Conservation (phyloP, 2,113 vertebrate species). For the Sylvilagus bachmani region DNA sequence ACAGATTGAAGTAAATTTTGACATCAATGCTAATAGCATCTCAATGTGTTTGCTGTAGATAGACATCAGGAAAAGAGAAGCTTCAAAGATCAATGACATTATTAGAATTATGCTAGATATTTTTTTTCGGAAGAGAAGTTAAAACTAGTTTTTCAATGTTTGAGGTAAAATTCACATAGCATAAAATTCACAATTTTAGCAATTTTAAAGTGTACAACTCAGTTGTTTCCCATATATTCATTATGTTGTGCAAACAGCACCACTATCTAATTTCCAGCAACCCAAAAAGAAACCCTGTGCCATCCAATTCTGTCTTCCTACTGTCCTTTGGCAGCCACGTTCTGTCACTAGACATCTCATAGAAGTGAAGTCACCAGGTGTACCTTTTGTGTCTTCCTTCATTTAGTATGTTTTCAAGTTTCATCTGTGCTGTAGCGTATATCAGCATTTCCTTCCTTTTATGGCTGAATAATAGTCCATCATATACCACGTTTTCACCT, state of each 20-base stretch:
- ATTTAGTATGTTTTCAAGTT: background rate
- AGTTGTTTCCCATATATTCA: slow-evolving; percentile 11
- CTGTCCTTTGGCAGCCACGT: background rate
- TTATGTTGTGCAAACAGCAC: background rate
- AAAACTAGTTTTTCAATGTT: background rate
- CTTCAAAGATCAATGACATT: background rate
- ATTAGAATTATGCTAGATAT: background rate
- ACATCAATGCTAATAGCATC: too few species aligned
- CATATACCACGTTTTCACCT: background rate
- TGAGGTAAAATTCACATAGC: background rate
- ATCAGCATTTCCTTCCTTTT: background rate
- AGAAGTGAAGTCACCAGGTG: background rate
- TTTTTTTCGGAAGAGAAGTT: background rate
- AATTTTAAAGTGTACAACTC: background rate
- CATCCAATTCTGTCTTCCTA: background rate
- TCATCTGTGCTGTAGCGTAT: background rate
- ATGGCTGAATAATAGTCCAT: background rate
- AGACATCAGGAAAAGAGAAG: too few species aligned
- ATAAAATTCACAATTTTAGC: slow-evolving; percentile 22
- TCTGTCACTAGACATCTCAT: background rate
- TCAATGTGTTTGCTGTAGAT: too few species aligned
- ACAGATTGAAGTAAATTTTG: too few species aligned
- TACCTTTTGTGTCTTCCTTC: background rate
- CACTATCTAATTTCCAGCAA: background rate
- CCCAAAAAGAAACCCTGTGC: background rate